Conservation (phyloP, 2,113 vertebrate species). For the zebrafish (Danio rerio) region GRCz12tu NC_133177.1:4736501-4737000, state of each 20-base stretch:
- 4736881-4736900: constrained; percentile 37
- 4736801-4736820: constrained; percentile 44
- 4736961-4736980: background rate
- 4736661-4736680: constrained; percentile 38
- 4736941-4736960: constrained; percentile 2
- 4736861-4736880: constrained; percentile 23
- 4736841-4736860: constrained; percentile 15
- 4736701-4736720: constrained; percentile 26
- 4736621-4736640: constrained; percentile 7
- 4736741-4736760: constrained; percentile 51
- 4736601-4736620: constrained; percentile 9
- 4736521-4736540: too few species aligned
- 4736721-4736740: constrained; percentile 45
- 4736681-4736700: constrained; percentile 38
- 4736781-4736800: constrained; percentile 54
- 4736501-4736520: too few species aligned
- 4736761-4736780: constrained; percentile 44
- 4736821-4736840: constrained; percentile 29
- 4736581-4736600: background rate
- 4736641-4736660: constrained; percentile 35
- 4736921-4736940: constrained; percentile 8
- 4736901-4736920: constrained; percentile 3
- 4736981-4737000: background rate
- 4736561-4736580: too few species aligned
- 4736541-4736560: too few species aligned